A percentile compares a stretch with the other conserved stretches of the same genome.
Conservation (phyloP, 2,888 invertebrate species). For the Amphipoea oculea region DNA sequence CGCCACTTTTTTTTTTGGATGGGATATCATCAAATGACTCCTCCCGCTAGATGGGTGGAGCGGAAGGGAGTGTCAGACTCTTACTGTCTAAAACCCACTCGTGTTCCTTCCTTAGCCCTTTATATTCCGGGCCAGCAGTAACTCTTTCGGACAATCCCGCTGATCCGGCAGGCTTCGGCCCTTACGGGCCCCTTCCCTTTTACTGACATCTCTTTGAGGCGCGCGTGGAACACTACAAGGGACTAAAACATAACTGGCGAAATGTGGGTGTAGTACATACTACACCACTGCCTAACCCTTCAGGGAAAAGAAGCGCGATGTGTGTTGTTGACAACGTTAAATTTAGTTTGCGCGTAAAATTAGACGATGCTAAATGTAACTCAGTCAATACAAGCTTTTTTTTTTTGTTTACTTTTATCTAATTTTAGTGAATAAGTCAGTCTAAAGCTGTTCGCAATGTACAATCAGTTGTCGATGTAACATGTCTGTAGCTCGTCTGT, state of each 20-base stretch:
- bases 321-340: not conserved
- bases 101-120: no score
- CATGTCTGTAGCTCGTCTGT: not conserved
- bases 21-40: no score
- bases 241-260: not conserved
- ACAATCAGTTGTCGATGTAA: not conserved
- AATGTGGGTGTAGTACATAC: not conserved
- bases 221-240: not conserved
- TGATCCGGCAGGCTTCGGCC: no score
- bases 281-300: not conserved
- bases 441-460: not conserved
- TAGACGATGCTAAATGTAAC: not conserved
- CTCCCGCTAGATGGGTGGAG: no score
- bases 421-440: not conserved
- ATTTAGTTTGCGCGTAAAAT: conserved; percentile 1
- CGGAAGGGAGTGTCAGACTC: no score
- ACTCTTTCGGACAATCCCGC: no score
- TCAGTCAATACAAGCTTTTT: not conserved
- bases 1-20: no score
- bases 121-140: no score
- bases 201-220: no score
- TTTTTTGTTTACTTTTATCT: not conserved
- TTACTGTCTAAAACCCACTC: no score
- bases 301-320: no score
- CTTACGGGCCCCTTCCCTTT: no score